Evolutionary conservation across 2,113 vertebrate species (phyloP), one percentile per base, ranked within the genome.

Genomic region (Mirza zaza): DNA sequence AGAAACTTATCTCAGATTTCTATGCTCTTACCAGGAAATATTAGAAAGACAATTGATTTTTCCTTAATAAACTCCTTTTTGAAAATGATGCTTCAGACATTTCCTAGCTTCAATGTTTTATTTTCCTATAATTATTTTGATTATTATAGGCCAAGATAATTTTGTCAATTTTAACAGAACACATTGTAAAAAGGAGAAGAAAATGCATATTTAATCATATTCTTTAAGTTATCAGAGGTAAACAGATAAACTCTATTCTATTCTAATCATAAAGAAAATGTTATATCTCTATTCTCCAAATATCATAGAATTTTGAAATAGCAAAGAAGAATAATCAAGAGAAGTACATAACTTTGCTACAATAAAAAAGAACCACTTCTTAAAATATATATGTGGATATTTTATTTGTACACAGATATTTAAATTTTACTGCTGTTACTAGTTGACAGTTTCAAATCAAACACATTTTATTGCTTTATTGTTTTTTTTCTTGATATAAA

Each of bases 111-210:
- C 97, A 98, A 98, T 98, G 85, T 97, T 95, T 98, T 98, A 84
- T 98, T 98, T 98, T 98, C 68, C 96, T 96, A 92, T 95, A 97
- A 98, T 98, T 98, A 97, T 98, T 98, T 98, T 98, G 96, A 98
- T 98, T 20, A 12, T 97, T 98, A 90, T 68, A 97, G 65, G 36
- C 50, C 96, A 87, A 92, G 94, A 67, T 68, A 98, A 96, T 97
- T 97, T 97, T 98, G 85, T 81, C 93, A 98, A 61, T 96, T 97
- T 95, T 98, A 97, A 95, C 42, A 91, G 92, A 98, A 98, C 98
- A 94, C 45, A 95, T 96, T 97, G n/a, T 87, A 87, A 83, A 85
- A 79, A 94, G 50, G 96, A 97, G 91, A 98, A 97, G 88, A 98
- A 98, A 97, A 97, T 96, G 75, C 70, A 95, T 98, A 88, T 97